Evolutionary conservation across 1,140 invertebrate genomes (phyloP).

Genomic region (Heterodera carotae): DNA sequence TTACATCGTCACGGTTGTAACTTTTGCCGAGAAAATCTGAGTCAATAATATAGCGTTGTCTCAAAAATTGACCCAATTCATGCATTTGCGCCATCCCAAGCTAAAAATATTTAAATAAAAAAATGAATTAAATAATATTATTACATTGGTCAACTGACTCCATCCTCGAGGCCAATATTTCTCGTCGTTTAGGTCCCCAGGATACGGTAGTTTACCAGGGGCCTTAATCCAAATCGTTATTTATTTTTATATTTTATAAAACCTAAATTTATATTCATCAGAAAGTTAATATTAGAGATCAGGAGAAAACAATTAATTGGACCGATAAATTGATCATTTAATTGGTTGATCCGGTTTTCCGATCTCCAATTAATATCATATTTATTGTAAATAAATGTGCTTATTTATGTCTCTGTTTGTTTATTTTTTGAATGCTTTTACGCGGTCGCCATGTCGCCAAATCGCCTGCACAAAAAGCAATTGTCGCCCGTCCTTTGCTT

Average conservation of each 20-base stretch:
- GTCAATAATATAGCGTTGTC: slow-evolving; percentile 25
- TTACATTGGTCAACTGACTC: slow-evolving; percentile 24
- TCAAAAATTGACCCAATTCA: slow-evolving; percentile 26
- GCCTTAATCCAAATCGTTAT: no score
- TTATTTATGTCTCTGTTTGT: no score
- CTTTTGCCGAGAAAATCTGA: slow-evolving; percentile 2
- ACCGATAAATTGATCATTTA: no score
- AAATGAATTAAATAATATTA: background rate
- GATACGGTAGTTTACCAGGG: slow-evolving; percentile 14
- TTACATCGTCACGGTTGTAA: slow-evolving; percentile 27
- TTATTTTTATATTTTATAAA: no score
- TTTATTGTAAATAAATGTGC: background rate
- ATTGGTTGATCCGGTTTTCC: no score
- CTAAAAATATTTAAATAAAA: slow-evolving; percentile 20
- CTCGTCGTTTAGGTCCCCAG: slow-evolving; percentile 20
- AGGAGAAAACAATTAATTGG: no score
- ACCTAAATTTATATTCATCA: background rate
- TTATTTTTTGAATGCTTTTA: background rate
- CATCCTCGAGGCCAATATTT: slow-evolving; percentile 27
- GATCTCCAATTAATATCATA: background rate
- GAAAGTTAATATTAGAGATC: background rate
- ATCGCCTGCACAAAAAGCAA: slow-evolving; percentile 17
- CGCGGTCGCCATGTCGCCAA: slow-evolving; percentile 27
- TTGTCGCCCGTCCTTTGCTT: background rate
- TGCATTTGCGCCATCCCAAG: slow-evolving; percentile 32